Evolutionary conservation across 1,140 invertebrate species (phyloP), one percentile per base, ranked within the genome.

Genomic region (Hyles vespertilio): DNA sequence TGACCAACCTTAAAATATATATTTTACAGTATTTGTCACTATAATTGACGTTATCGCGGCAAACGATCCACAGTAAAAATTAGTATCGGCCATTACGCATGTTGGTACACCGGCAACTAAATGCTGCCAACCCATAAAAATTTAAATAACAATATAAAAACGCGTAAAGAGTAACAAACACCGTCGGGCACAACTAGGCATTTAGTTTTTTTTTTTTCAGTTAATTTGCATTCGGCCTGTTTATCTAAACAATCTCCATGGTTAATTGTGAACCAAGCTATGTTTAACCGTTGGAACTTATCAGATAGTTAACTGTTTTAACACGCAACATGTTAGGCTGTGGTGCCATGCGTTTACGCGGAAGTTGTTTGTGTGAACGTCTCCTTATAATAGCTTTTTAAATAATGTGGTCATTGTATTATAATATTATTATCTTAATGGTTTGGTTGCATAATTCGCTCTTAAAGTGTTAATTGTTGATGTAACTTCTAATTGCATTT

Each of bases 251-350:
- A 45, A 84, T 84, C 81, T 76, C 70, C 77, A 75, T 70, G 59
- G 74, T 77, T 82, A 81, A 84, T 84, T 81, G 81, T 81, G 74
- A 75, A 71, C 69, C 59, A 56, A 33, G 54, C 59, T 62, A 77
- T 79, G 77, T 67, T 70, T 74, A 79, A 77, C 78, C 75, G 74
- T 74, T 69, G 66, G 51, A 63, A 66, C 51, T 80, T 75, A 74
- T 74, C 79, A 70, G 80, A 81, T 81, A 72, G 67, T 10, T 64
- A 63, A 64, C 62, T 52, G 55, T 65, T 58, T 61, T 53, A 59
- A 60, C 70, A 72, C 70, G 70, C 70, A 51, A 69, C 51, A n/a
- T 22, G 36, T 70, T 52, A 56, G 47, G 59, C 36, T 8, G 36
- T 40, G 4, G 36, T 40, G 4, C 36, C 36, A 40, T 40, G 36